Evolutionary conservation across 2,113 vertebrate genomes (phyloP), one percentile per base, ranked within the genome.

Genomic region (Chaenocephalus aceratus): DNA sequence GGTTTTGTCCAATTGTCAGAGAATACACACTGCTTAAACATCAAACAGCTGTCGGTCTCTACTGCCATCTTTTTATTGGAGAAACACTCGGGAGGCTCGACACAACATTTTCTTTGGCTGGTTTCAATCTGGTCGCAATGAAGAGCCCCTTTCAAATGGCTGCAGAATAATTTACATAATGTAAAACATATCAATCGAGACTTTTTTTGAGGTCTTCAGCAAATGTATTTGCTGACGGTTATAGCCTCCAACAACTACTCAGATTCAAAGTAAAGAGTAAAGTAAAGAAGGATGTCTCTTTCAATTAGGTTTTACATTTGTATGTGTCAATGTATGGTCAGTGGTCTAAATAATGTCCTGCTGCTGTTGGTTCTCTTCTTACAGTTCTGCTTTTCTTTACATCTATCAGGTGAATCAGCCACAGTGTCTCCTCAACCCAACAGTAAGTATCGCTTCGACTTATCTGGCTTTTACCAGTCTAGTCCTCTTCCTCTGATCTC

Each of bases 361-460:
- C 34, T 60, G 53, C 59, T 85, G 68, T 77, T 18, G 18, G 45
- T 13, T 71, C 26, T 80, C 10, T 56, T 61, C 70, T 88, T 30
- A 80, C 65, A 23, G 11, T 75, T 63, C 10, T 74, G 30, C 63
- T 76, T 76, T 81, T 26, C 61, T 89, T 77, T 83, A 12, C 45
- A 34, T 68, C 60, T 70, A 75, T 90, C 75, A 94, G 93, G 93
- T 88, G 88, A 89, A 85, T 84, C 90, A 21, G 56, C 77, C 3
- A 70, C 77, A 60, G 61, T n/a, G 51, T 45, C 84, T 80, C 82
- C 89, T 68, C 88, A 68, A 53, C 60, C 67, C n/a, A 91, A 65
- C 36, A 78, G 93, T 93, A 53, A 90, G 93, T 90, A 56, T 75
- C 12, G 1, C 13, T 78, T 79, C 62, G 41, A 4, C 57, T 76